Evolutionary conservation across 2,797 vertebrate genomes (phyloP), one percentile per base, ranked within the genome.

Genomic region (Manis javanica): DNA sequence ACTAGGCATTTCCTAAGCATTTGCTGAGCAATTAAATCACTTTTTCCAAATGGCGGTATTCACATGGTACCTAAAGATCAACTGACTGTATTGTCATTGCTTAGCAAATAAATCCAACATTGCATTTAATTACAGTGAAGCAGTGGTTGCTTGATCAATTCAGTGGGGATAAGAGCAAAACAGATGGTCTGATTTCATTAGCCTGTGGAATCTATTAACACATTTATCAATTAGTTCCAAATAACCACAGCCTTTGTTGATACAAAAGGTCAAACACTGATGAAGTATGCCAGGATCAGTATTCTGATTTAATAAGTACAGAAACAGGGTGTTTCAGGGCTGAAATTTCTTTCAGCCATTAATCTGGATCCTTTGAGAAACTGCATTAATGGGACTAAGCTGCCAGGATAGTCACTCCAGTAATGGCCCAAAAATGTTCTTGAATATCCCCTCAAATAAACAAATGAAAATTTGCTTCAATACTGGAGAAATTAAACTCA

Each of bases 201-300:
- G 61, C 51, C 51, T 68, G 71, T 75, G 81, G 75, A 90, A 93
- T 59, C 12, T 57, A 97, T 93, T 23, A 96, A 68, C 87, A 95
- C 69, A 89, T 96, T 91, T 90, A 92, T 96, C 96, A 96, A 69
- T 95, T 91, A 93, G 86, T n/a, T 85, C 59, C 93, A 75, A 89
- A 94, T 86, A 96, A 89, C 16, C 46, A 90, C 21, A 39, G 87
- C 24, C 37, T 59, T 84, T 53, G 16, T 77, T 84, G 66, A 93
- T 79, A 51, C 9, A 46, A 93, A 96, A 96, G 89, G 90, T 42
- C 87, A 78, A 66, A 79, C 84, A n/a, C 21, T 13, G 87, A 91
- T 64, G 34, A 71, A 34, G 29, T 29, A 18, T 0, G 6, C 51
- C 69, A 49, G 55, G 51, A 68, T 46, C 7, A 57, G 82, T 14